Evolutionary conservation across 2,113 vertebrate genomes (phyloP).

Genomic region (Mormoops blainvillei): DNA sequence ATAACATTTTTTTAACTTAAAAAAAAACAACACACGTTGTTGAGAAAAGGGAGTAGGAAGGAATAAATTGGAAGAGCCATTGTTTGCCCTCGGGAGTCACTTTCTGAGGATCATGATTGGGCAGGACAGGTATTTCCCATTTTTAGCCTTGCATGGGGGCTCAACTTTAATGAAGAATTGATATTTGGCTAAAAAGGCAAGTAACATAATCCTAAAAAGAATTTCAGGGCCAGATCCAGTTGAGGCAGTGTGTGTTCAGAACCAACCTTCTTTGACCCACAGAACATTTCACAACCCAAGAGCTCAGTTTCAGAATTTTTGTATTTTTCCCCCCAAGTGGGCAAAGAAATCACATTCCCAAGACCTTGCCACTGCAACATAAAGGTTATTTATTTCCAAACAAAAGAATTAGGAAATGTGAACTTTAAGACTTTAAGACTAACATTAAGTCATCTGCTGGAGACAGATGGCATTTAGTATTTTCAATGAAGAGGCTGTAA

Average conservation of each 20-base stretch:
- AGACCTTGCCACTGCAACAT: constrained; percentile 29
- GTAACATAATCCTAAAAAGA: constrained; percentile 32
- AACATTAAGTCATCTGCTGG: constrained; percentile 60
- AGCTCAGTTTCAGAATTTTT: constrained; percentile 47
- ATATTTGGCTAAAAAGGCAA: constrained; percentile 29
- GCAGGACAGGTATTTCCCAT: constrained; percentile 23
- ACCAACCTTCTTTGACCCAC: constrained; percentile 44
- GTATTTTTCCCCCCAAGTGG: constrained; percentile 34
- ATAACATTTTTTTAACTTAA: constrained; percentile 21
- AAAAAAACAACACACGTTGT: background rate
- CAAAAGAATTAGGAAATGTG: constrained; percentile 71
- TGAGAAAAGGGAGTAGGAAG: background rate
- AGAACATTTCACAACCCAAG: constrained; percentile 62
- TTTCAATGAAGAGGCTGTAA: constrained; percentile 55
- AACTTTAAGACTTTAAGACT: constrained; percentile 53
- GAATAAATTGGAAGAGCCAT: background rate
- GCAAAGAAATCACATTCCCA: constrained; percentile 57
- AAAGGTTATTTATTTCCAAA: constrained; percentile 73
- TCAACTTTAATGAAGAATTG: background rate
- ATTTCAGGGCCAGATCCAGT: background rate
- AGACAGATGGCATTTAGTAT: constrained; percentile 67
- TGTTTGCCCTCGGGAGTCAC: background rate
- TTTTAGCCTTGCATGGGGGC: background rate
- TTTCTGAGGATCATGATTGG: background rate
- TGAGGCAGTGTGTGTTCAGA: background rate